phyloP scores from a whole-genome alignment of 2,797 vertebrate genomes.

The Cryptoblepharus egeriae region DNA sequence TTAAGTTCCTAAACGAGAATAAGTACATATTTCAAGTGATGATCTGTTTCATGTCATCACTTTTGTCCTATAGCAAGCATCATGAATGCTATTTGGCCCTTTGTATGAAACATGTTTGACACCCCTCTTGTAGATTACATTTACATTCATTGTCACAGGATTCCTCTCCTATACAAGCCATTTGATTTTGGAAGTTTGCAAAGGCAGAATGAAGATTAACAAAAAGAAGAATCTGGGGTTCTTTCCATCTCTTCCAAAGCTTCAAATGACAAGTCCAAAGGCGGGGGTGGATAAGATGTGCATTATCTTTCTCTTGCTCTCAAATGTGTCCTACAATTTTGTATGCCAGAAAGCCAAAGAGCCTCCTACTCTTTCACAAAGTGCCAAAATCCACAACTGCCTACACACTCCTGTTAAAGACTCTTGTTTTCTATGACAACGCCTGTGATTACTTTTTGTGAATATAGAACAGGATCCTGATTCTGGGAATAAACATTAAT shows the following conservation, averaged over 20 bases:
- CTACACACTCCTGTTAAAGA: constrained; percentile 32
- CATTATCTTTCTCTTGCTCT: background rate
- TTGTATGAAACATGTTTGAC: too few species aligned
- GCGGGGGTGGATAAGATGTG: background rate
- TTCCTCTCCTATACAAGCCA: background rate
- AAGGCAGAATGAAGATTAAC: background rate
- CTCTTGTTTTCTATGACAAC: constrained; percentile 16
- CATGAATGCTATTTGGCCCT: too few species aligned
- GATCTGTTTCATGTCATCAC: too few species aligned
- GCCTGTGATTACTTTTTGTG: background rate
- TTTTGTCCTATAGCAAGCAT: too few species aligned
- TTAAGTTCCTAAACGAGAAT: too few species aligned
- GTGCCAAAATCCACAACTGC: constrained; percentile 38
- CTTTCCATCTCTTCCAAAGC: background rate
- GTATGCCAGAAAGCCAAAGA: constrained; percentile 39
- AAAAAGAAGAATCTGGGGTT: background rate
- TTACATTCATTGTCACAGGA: background rate
- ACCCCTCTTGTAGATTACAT: too few species aligned
- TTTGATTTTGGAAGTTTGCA: background rate
- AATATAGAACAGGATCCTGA: background rate
- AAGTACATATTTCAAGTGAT: too few species aligned
- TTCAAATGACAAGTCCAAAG: background rate
- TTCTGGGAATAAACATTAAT: background rate
- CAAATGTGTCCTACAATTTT: background rate
- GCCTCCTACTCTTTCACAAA: constrained; percentile 23